Conservation (phyloP, 2,113 vertebrate genomes). For the Oenanthe oenanthe region DNA sequence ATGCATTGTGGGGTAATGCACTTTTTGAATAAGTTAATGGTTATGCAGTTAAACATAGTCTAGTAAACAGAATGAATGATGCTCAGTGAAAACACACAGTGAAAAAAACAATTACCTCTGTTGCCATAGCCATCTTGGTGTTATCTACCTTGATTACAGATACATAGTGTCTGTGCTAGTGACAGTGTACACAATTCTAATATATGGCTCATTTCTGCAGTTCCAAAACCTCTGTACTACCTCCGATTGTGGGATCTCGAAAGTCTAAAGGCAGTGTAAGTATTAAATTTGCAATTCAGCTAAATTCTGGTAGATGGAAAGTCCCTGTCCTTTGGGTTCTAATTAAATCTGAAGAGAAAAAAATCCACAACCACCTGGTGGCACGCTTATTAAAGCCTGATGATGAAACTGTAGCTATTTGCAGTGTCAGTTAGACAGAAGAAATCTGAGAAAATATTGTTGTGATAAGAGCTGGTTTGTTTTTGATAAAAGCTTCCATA, state of each 20-base stretch:
- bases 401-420: conserved; percentile 20
- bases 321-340: conserved; percentile 43
- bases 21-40: neutral
- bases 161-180: neutral
- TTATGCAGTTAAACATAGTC: neutral
- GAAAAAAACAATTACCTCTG: neutral
- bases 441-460: neutral
- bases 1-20: neutral
- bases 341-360: conserved; percentile 42
- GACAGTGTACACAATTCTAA: conserved; percentile 7
- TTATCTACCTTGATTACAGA: neutral
- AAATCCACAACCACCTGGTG: neutral
- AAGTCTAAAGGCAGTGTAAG: conserved; percentile 92
- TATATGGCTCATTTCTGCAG: conserved; percentile 75
- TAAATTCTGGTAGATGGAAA: neutral
- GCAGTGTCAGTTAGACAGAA: neutral
- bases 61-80: neutral
- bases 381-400: conserved; percentile 26
- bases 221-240: conserved; percentile 86
- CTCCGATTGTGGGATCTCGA: conserved; percentile 83
- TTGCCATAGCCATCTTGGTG: neutral
- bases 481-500: neutral
- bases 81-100: neutral
- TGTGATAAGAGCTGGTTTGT: neutral
- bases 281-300: conserved; percentile 34